Conservation (phyloP, 2,797 vertebrate genomes). For the Decapterus maruadsi region DNA sequence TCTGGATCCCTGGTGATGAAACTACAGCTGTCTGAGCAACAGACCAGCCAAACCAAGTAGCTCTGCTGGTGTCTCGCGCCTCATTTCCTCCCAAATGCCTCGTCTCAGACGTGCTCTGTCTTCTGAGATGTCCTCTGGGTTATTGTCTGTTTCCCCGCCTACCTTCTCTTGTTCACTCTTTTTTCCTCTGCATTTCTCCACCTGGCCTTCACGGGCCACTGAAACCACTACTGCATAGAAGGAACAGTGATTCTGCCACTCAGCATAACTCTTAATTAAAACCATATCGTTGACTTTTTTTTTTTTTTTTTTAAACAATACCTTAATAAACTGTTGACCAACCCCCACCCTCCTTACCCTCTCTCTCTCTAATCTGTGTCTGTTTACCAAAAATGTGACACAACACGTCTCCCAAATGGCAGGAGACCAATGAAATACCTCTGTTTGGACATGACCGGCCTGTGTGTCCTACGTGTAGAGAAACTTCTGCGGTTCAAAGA, state of each 20-base stretch:
- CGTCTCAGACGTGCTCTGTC: constrained; percentile 49
- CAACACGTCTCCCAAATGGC: constrained; percentile 47
- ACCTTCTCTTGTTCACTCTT: constrained; percentile 22
- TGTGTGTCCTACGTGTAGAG: constrained; percentile 58
- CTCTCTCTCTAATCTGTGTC: constrained; percentile 26
- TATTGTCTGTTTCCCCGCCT: constrained; percentile 45
- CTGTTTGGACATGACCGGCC: constrained; percentile 70
- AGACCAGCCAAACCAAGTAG: constrained; percentile 74
- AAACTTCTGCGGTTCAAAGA: constrained; percentile 30
- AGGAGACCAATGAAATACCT: constrained; percentile 79
- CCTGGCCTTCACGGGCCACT: constrained; percentile 56
- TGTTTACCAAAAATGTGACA: constrained; percentile 77
- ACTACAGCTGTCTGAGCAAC: constrained; percentile 68
- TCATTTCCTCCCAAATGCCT: constrained; percentile 57
- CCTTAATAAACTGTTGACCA: constrained; percentile 33
- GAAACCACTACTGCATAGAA: constrained; percentile 78
- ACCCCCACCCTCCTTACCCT: not conserved
- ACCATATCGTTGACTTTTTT: constrained; percentile 54
- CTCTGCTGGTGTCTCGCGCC: constrained; percentile 65
- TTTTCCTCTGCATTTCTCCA: constrained; percentile 31
- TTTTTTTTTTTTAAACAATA: constrained; percentile 30
- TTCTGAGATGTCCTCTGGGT: constrained; percentile 63
- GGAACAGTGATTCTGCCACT: constrained; percentile 57
- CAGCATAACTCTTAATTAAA: constrained; percentile 49
- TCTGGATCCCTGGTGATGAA: constrained; percentile 62